Evolutionary conservation across 1,140 invertebrate species (phyloP), one percentile per base, ranked within the genome.

Genomic region (Drosophila nikananu): DNA sequence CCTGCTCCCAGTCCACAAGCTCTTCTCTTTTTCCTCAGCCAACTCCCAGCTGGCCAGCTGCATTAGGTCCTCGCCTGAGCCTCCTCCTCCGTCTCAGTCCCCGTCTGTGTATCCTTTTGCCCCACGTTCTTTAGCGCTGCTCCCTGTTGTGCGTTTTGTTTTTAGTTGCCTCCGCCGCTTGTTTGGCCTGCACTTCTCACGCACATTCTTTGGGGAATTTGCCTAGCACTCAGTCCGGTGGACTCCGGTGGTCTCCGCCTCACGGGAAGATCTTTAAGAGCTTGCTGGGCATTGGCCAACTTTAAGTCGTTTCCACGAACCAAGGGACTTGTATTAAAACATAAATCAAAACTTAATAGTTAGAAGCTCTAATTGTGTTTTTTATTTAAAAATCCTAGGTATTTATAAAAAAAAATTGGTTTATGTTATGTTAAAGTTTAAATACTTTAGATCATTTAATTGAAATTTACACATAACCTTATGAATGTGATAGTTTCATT

Each of bases 181-280:
- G 77, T 89, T 87, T 87, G 83, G 80, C 61, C 84, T 77, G 80
- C 80, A 87, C 83, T 87, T 89, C 84, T 73, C 80, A 77, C 77
- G 81, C 83, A 83, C 80, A 80, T 71, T 79, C 79, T 67, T 71
- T 52, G 52, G 65, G 65, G 83, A 86, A 86, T 86, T 86, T 86
- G 75, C 83, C 68, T 71, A 81, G 64, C 82, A 82, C 81, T 83
- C 68, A 46, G 41, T 39, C 19, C 32, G 12, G 13, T 51, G 49
- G 35, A 51, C 27, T 59, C 42, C 41, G 27, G 10, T 60, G 49
- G 35, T 49, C 27, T 59, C 48, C n/a, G 55, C 23, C 55, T 49
- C 27, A 48, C 55, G n/a, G 51, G 9, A 39, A 64, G 68, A 63
- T 73, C 79, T 82, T 82, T 75, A 79, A 86, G 63, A 59, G 48